Conservation (phyloP, 2,113 vertebrate genomes). For the Recurvirostra avosetta region DNA sequence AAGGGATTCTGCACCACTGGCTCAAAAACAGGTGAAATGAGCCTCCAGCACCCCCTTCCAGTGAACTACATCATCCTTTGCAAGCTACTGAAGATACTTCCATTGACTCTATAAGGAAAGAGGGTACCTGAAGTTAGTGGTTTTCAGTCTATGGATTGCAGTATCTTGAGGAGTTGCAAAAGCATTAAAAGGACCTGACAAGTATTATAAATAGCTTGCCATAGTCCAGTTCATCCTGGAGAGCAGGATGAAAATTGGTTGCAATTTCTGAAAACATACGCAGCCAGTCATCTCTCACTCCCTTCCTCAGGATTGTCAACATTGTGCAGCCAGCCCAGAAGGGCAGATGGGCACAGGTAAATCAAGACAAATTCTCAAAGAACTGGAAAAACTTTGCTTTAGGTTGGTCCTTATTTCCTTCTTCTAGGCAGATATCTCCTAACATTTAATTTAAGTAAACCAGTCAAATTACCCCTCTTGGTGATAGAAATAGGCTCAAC, state of each 20-base stretch:
- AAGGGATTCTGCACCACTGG: background rate
- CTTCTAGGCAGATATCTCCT: background rate
- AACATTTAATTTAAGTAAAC: background rate
- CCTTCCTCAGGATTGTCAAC: background rate
- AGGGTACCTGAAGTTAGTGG: background rate
- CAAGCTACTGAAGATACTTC: background rate
- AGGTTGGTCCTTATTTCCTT: background rate
- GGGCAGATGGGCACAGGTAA: background rate
- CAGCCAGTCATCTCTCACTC: background rate
- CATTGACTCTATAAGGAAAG: background rate
- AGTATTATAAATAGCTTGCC: background rate
- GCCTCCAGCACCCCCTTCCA: accelerated
- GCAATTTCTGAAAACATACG: background rate
- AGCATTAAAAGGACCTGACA: background rate
- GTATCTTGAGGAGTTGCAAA: background rate
- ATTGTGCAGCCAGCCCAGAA: background rate
- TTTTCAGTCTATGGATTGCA: background rate
- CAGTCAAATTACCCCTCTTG: background rate
- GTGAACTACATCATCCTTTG: background rate
- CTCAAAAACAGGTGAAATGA: background rate
- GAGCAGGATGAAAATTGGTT: background rate
- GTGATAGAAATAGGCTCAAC: background rate
- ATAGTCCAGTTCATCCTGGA: background rate
- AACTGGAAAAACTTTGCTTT: background rate
- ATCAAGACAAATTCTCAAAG: background rate